Base-by-base conservation (phyloP, 2,888 invertebrate species). In the Ethmia dodecea region DNA sequence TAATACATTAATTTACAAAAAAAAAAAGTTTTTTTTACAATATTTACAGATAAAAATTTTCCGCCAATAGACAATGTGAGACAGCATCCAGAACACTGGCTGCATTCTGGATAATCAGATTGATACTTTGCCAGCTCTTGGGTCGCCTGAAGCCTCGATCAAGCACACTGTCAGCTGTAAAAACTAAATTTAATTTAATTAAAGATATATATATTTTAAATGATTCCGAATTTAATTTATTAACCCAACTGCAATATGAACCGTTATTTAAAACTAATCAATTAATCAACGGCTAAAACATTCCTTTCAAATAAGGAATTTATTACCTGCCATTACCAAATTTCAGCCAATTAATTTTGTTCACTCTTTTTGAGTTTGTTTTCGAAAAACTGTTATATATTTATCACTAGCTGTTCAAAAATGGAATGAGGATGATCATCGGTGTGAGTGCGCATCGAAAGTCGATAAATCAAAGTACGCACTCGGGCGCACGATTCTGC, bases 401-500 rank as follows among this genome's bases (percentile, higher is more conserved):
- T 58, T 60, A 61, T 61, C 50, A 58, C 53, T 47, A 43, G 42
- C 48, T 50, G 52, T 51, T 55, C 46, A 48, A 56, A 55, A 49
- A 53, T 29, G 37, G 32, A 37, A 40, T 32, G 37, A 38, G 34
- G 33, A 38, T 38, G 34, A 30, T 30, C 28, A 24, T 27, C 27
- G 26, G n/a, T 1, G 11, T 15, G 24, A 34, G 9, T 40, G 49
- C 46, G 52, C 46, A 60, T 62, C 50, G 67, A 64, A 64, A 60
- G 57, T 46, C 60, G 57, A 83, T 79, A 78, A 80, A 79, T 86
- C 84, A 81, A 63, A 50, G 48, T 58, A 50, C 49, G 56, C 51
- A 56, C 58, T 60, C 62, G 52, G 61, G 64, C 65, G 67, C 76
- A 81, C 80, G 80, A 77, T 78, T 78, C 76, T 69, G 74, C 75